Conservation (phyloP, 35 echinoderm and acorn worm species). For the Heliocidaris erythrogramma region DNA sequence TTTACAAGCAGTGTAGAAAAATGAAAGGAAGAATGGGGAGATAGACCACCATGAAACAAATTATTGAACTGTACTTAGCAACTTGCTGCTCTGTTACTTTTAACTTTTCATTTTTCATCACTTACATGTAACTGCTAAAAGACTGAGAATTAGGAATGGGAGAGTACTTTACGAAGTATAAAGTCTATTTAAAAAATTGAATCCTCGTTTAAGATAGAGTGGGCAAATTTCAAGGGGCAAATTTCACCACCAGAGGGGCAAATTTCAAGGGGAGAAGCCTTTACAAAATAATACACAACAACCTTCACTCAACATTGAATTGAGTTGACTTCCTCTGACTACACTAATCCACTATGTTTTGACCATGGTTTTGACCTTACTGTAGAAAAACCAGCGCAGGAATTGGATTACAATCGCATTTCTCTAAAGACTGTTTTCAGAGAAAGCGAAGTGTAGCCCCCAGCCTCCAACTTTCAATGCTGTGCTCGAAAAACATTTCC, state of each 20-base stretch:
- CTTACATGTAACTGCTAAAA: too few species aligned
- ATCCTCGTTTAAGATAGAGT: too few species aligned
- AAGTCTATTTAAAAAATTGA: too few species aligned
- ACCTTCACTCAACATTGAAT: neutral
- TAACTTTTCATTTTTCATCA: too few species aligned
- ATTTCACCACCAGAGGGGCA: too few species aligned
- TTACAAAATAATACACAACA: neutral
- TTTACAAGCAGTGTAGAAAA: too few species aligned
- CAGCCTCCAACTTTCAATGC: neutral
- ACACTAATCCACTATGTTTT: neutral
- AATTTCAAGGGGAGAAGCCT: neutral
- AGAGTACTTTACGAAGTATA: too few species aligned
- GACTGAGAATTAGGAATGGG: too few species aligned
- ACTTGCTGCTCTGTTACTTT: too few species aligned
- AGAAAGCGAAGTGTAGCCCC: neutral
- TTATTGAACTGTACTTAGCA: too few species aligned
- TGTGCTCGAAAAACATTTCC: neutral
- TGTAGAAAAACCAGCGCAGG: neutral
- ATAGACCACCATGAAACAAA: too few species aligned
- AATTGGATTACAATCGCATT: slow-evolving; percentile 11
- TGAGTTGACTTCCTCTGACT: neutral
- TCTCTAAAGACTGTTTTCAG: slow-evolving; percentile 3
- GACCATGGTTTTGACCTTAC: neutral
- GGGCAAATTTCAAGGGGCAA: neutral
- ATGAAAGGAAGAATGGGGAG: too few species aligned